Evolutionary conservation across 2,797 vertebrate genomes (phyloP), one percentile per base, ranked within the genome.

Genomic region (Gastrophryne carolinensis): DNA sequence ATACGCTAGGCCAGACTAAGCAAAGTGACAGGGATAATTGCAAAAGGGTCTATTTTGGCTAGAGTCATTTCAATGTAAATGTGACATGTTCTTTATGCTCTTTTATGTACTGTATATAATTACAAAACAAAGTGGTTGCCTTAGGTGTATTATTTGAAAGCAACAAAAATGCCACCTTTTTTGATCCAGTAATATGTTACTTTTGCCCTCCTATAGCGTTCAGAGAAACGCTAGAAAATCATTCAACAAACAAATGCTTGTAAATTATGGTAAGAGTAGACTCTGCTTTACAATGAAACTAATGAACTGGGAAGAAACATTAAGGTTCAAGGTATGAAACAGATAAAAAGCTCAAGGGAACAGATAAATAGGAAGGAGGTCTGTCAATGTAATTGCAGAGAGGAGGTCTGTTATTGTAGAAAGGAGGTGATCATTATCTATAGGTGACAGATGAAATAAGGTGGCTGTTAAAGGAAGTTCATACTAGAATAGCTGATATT

Each of bases 21-120:
- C 21, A 62, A 41, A 62, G 44, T 53, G 68, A 71, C 57, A 72
- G 21, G n/a, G 57, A 47, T 12, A 63, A 63, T 63, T 62, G 21
- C 29, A 29, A 63, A 24, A 54, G 27, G 62, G 39, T 72, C 47
- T 63, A 52, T n/a, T 62, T 10, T 72, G 58, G 37, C 29, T 50
- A 26, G 30, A 53, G 62, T 72, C 35, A 52, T 72, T 53, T 62
- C 15, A 57, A 63, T 53, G 32, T 62, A 62, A 34, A 37, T 47
- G 13, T 19, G 53, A 71, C 24, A 2, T 6, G 15, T 58, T 32
- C n/a, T 58, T 58, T 69, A 30, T 15, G 5, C 24, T 44, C 11
- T 34, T 34, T 34, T 34, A 34, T 30, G 23, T 29, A 49, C 34
- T 72, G 67, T 57, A 44, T 61, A 29, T 61, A 52, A 27, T 61